Evolutionary conservation across 2,113 vertebrate genomes (phyloP), one percentile per base, ranked within the genome.

Genomic region (Camelus bactrianus): DNA sequence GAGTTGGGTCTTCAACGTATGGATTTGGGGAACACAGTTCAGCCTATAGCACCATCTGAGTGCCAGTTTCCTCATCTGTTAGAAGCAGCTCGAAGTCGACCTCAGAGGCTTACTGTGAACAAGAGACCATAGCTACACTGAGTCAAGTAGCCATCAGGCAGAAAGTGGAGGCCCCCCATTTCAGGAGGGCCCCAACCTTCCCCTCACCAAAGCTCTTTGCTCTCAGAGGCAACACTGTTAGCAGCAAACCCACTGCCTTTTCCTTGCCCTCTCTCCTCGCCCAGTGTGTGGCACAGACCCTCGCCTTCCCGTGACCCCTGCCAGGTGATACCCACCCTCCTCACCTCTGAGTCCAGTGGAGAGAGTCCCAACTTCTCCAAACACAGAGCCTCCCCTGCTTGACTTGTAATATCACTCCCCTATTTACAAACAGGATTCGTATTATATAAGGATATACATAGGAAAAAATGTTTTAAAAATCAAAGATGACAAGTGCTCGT

Each of bases 261-360:
- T n/a, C 15, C 52, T 72, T n/a, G 30, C 46, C n/a, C 1, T 46
- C 70, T 42, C 15, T 16, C 10, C 12, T 24, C 42, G 46, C 46
- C 46, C 7, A 24, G 24, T 10, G 20, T 20, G 15, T n/a, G 30
- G 28, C 20, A 54, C 58, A 73, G 86, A n/a, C n/a, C n/a, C 26
- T 30, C 2, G 0, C 13, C 24, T 65, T n/a, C 72, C 52, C 4
- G 2, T 28, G 17, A 46, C 20, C 69, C 46, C 38, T 67, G 26
- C 35, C 0, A 0, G 17, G 16, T 4, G 3, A 30, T 1, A 3
- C 2, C 22, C 2, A 0, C 13, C 38, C 42, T 35, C 22, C 14
- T 17, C 48, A 19, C 38, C 32, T 17, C 80, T 72, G 42, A 72
- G 38, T 32, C 56, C 10, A 17, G 2, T 0, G 6, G 60, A 28